Percentiles rank a stretch among this genome's conserved stretches.
phyloP scores from a whole-genome alignment of 2,113 vertebrate genomes.

The Sebastes schlegelii region DNA sequence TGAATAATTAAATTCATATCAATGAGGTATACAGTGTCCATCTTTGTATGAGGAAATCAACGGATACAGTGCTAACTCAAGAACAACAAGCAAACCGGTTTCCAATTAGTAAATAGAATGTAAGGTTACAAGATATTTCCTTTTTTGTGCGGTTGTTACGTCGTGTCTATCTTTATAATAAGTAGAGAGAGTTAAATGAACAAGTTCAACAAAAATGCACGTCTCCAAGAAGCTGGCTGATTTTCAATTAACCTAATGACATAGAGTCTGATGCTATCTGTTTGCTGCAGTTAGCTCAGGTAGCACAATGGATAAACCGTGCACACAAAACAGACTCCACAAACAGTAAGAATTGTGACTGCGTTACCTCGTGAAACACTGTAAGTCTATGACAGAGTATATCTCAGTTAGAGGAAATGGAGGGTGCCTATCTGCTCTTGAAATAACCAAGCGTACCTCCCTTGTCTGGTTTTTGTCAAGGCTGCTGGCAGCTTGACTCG shows the following conservation, averaged over 20 bases:
- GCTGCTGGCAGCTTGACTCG: conserved; percentile 56
- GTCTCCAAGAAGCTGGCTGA: conserved; percentile 40
- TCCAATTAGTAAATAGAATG: conserved; percentile 41
- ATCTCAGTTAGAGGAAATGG: conserved; percentile 33
- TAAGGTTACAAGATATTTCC: not conserved
- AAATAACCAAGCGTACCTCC: conserved; percentile 35
- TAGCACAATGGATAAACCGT: not conserved
- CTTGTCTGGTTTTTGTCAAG: conserved; percentile 43
- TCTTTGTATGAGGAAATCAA: conserved; percentile 24
- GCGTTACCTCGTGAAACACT: conserved; percentile 4
- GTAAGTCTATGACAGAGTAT: not conserved
- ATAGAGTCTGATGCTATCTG: conserved; percentile 29
- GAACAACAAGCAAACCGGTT: conserved; percentile 25
- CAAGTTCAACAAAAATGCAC: conserved; percentile 30
- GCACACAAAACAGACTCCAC: conserved; percentile 2
- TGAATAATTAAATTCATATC: conserved; percentile 46
- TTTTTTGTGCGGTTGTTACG: not conserved
- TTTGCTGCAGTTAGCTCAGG: conserved; percentile 33
- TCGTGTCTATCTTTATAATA: conserved; percentile 48
- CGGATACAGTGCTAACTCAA: not conserved
- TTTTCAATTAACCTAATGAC: conserved; percentile 68
- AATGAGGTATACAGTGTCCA: conserved; percentile 43
- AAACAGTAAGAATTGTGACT: not conserved
- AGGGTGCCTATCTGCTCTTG: conserved; percentile 34
- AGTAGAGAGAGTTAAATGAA: conserved; percentile 39